Base-by-base conservation (phyloP, 2,113 vertebrate species). In the Climacteris rufus region DNA sequence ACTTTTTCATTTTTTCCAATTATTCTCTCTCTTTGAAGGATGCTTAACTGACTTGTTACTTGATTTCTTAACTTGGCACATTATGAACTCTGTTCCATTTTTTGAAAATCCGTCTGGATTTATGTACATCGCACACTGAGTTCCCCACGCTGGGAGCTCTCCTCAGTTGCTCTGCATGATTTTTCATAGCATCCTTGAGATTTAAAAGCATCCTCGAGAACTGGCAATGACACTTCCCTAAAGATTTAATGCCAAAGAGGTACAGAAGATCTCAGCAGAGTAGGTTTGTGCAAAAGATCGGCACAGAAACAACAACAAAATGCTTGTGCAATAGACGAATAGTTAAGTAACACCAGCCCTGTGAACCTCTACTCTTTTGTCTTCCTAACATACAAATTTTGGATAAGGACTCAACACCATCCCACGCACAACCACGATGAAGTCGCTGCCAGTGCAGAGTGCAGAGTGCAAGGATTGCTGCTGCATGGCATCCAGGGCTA, bases 1-100 rank as follows among this genome's bases (percentile, higher is more conserved):
- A 77, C 23, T 92, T 81, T 45, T 93, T 63, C 79, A 60, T 23
- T 56, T 64, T 81, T 97, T 96, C 90, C 72, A 71, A 30, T 60
- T 88, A 86, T 33, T 25, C 47, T 18, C 75, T 89, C 76, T 86
- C 80, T 90, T 78, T 89, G 72, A 81, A 45, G 59, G 59, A 59
- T 30, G 30, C 11, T 94, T 92, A 88, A 91, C 75, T 50, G 84
- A 83, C 42, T 66, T 49, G 31, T 69, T 83, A 76, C 76, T 92
- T 57, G 75, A 68, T 82, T 95, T 96, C 89, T 94, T 31, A 79
- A 75, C 40, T 54, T 96, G 82, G 91, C 90, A 83, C 31, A n/a
- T 21, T 35, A 15, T 39, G 22, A 47, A 28, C 33, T 92, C 52
- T 89, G 25, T 35, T 74, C 31, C 37, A 63, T 74, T 85, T 63